These are phyloP conservation scores for Melozone crissalis DNA, from an alignment of 2,113 vertebrate genomes.

Conservation along the genomic window DNA sequence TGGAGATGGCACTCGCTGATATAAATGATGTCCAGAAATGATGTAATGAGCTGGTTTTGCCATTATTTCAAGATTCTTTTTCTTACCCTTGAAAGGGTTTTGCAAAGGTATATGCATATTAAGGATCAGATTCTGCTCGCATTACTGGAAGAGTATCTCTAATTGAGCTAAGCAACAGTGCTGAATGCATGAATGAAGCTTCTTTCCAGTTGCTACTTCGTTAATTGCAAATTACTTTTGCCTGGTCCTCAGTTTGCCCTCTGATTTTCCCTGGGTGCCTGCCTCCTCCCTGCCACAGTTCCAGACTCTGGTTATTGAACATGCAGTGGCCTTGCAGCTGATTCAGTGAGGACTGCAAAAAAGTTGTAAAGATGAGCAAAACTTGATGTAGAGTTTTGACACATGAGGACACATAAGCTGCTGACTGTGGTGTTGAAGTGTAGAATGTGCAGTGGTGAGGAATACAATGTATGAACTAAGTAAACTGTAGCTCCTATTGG, in stretches of 20 bases:
- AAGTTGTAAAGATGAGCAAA: not conserved
- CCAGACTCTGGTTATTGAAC: not conserved
- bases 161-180: not conserved
- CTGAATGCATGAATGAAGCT: not conserved
- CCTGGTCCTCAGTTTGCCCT: not conserved
- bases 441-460: not conserved
- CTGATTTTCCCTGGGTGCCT: not conserved
- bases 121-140: not conserved
- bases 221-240: not conserved
- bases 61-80: not conserved
- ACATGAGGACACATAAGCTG: not conserved
- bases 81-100: not conserved
- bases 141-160: not conserved
- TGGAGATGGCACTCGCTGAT: not conserved
- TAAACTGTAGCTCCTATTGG: not conserved
- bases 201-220: not conserved
- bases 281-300: not conserved
- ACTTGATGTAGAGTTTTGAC: not conserved
- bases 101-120: not conserved
- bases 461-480: not conserved
- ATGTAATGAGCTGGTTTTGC: constrained; percentile 27
- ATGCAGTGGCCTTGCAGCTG: not conserved
- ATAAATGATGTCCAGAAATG: constrained; percentile 5
- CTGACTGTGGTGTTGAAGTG: not conserved
- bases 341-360: not conserved